Evolutionary conservation across 2,888 invertebrate species (phyloP), one percentile per base, ranked within the genome.

Genomic region (Nemotelus pantherinus): DNA sequence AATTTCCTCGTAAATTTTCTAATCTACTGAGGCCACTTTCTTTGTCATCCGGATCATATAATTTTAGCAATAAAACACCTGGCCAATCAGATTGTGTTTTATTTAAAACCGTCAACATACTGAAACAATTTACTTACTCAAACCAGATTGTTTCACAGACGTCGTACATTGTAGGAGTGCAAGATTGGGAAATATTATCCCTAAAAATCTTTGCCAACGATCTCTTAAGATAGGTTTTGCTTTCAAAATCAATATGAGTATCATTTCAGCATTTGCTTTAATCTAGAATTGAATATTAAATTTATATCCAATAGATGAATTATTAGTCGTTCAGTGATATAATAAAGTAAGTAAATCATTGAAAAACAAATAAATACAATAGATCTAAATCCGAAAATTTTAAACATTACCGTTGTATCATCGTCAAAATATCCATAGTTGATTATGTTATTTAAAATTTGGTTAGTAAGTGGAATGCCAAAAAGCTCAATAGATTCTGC

Each of bases 391-490:
- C 39, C 3, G 25, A 25, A 1, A 1, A 25, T 25, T 25, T 25
- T 25, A 25, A 48, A n/a, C 7, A 67, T 53, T 57, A 86, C 77
- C 6, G 74, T 10, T 0, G 76, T 10, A 9, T 82, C 79, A 0
- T 70, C 7, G 53, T 78, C 77, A 60, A 76, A 80, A 78, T 79
- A 82, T 1, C 83, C 83, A 53, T 80, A 80, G 65, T 81, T 80
- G 5, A 85, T 79, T 3, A 87, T 77, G 77, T 84, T 83, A 0
- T 82, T 80, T 50, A 87, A 55, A 9, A 87, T 76, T n/a, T 81
- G 77, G 0, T 81, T 58, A 48, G 82, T 84, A 48, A 87, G 65
- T 2, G 87, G 87, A 48, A 87, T 48, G 0, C 87, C 87, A 0
- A 87, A 74, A 6, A 79, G 78, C 82, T 0, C 82, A 76, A 58